Evolutionary conservation across 2,888 invertebrate species (phyloP).

Genomic region (Sicus ferrugineus): DNA sequence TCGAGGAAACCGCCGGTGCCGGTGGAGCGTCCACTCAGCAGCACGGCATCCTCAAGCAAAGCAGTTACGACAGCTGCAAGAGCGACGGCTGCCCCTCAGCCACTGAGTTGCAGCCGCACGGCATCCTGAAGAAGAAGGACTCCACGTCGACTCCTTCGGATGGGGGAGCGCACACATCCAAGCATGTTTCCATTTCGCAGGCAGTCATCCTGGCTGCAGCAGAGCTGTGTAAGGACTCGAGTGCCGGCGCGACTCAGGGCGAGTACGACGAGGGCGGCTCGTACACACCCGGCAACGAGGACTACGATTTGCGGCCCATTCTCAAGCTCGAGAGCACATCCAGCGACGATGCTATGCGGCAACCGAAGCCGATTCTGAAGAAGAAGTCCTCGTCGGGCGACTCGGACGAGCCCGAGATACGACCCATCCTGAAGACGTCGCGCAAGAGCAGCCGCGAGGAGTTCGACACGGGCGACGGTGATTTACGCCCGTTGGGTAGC

Average conservation of each 20-base stretch:
- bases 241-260: constrained; percentile 35
- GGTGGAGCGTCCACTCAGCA: constrained; percentile 40
- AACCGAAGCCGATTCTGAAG: constrained; percentile 82
- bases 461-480: constrained; percentile 50
- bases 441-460: constrained; percentile 74
- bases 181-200: constrained; percentile 65
- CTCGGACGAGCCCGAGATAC: constrained; percentile 76
- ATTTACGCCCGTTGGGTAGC: constrained; percentile 37
- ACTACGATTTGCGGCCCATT: constrained; percentile 79
- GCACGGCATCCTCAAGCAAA: constrained; percentile 82
- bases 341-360: constrained; percentile 59
- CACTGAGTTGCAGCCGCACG: constrained; percentile 73
- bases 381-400: constrained; percentile 82
- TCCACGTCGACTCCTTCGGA: constrained; percentile 63
- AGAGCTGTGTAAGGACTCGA: constrained; percentile 66
- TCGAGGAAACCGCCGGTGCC: constrained; percentile 57
- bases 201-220: constrained; percentile 64
- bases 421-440: constrained; percentile 80
- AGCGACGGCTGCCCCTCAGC: constrained; percentile 71
- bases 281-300: constrained; percentile 51
- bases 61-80: constrained; percentile 72
- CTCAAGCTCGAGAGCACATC: constrained; percentile 80
- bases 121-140: constrained; percentile 74
- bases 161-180: constrained; percentile 54
- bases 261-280: constrained; percentile 41